These are phyloP conservation scores for Megaptera novaeangliae DNA, from an alignment of 2,113 vertebrate genomes.

Conservation along the genomic window DNA sequence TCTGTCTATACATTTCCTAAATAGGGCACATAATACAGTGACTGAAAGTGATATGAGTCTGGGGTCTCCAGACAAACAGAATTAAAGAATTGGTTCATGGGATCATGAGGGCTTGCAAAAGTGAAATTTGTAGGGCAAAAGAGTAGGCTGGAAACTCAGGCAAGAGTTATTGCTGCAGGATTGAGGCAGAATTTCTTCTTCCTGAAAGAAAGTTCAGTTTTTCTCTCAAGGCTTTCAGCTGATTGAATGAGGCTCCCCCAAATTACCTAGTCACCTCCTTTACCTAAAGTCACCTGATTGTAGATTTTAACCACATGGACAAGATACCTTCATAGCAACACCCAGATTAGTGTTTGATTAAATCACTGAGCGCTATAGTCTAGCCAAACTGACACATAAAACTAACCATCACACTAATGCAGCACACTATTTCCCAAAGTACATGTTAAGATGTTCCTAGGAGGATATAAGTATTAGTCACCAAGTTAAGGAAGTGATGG, in stretches of 20 bases:
- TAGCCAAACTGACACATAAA: not conserved
- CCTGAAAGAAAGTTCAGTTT: not conserved
- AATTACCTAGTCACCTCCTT: not conserved
- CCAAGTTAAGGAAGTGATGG: not conserved
- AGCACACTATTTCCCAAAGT: not conserved
- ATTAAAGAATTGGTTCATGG: not conserved
- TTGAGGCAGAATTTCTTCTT: not conserved
- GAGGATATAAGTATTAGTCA: not conserved
- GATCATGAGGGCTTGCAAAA: not conserved
- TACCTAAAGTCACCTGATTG: not conserved
- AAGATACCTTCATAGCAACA: not conserved
- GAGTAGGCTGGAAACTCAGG: not conserved
- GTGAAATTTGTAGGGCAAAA: not conserved
- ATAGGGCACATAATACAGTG: not conserved
- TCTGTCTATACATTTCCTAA: not conserved
- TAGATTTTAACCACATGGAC: not conserved
- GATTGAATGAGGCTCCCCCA: not conserved
- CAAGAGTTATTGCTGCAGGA: not conserved
- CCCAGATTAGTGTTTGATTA: not conserved
- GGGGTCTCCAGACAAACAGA: not conserved
- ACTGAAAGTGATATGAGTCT: not conserved
- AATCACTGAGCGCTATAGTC: accelerated
- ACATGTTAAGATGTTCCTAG: not conserved
- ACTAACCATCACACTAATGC: not conserved
- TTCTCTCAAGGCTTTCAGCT: not conserved